Evolutionary conservation across 1,140 invertebrate genomes (phyloP), one percentile per base, ranked within the genome.

Genomic region (Pogonus chalceus): DNA sequence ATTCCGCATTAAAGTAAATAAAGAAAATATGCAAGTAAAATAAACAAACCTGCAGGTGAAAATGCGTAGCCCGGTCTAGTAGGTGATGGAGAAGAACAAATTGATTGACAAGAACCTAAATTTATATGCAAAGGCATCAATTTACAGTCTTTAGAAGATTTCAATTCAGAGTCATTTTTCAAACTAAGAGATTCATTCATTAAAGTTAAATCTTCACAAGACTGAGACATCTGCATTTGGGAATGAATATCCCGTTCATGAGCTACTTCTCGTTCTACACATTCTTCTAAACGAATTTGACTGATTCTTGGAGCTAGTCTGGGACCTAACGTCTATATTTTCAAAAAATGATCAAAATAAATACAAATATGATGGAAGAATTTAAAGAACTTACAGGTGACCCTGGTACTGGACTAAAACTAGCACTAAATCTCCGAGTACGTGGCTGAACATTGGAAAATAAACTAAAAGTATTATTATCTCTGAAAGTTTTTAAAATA

Each of bases 221-320:
- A 92, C 66, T 89, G 88, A 1, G 89, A 92, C 71, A 93, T 92
- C 69, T 89, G 86, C 78, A 94, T 89, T 57, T 87, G 84, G 63
- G 83, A 84, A 65, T 91, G 87, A 50, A 90, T 79, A 72, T 92
- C 88, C 46, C 85, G 79, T 74, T 95, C 90, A 70, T 92, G 89
- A n/a, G 87, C 88, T 37, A 86, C 83, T 73, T 94, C 91, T 49
- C 89, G 75, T 66, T 92, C 89, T 21, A 87, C 82, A 64, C 87
- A 89, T 73, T 94, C 90, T 74, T 93, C 90, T 58, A 88, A 83
- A 51, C 89, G 78, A 35, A 95, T 72, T 72, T 92, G 90, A 67
- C 83, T 88, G 2, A 95, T 85, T 59, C 91, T 70, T 43, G 87
- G 87, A 51, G 88, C 85, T 46, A 90, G 68, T 60, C 87, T 82